Evolutionary conservation across 2,113 vertebrate species (phyloP).

Genomic region (Perca flavescens): DNA sequence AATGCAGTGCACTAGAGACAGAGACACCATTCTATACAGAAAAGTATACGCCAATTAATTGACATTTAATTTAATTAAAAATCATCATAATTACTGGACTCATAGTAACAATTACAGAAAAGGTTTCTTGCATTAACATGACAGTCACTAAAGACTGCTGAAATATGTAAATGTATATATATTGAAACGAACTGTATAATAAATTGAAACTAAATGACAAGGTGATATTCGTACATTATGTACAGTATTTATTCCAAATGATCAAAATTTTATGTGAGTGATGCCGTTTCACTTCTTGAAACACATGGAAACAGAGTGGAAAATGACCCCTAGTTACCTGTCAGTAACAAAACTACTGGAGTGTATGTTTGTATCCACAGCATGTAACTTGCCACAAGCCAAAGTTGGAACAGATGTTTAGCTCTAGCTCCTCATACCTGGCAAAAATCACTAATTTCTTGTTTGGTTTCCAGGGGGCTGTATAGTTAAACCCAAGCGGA

Average conservation of each 20-base stretch:
- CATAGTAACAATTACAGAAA: background rate
- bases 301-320: background rate
- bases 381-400: conserved; percentile 60
- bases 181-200: background rate
- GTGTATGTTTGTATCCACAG: conserved; percentile 47
- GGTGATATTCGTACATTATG: background rate
- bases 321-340: conserved; percentile 34
- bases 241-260: background rate
- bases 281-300: background rate
- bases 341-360: conserved; percentile 35
- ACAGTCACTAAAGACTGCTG: background rate
- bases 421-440: conserved; percentile 58
- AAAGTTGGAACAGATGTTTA: conserved; percentile 70
- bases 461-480: conserved; percentile 71
- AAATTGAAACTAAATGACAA: background rate
- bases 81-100: background rate
- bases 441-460: conserved; percentile 72
- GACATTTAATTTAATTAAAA: background rate
- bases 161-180: background rate
- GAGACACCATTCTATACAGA: background rate
- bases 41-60: background rate
- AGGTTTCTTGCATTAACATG: background rate
- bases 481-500: conserved; percentile 73
- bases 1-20: conserved; percentile 10
- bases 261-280: background rate